Base-by-base conservation (phyloP, 2,797 vertebrate species). In the Bovichtus diacanthus region DNA sequence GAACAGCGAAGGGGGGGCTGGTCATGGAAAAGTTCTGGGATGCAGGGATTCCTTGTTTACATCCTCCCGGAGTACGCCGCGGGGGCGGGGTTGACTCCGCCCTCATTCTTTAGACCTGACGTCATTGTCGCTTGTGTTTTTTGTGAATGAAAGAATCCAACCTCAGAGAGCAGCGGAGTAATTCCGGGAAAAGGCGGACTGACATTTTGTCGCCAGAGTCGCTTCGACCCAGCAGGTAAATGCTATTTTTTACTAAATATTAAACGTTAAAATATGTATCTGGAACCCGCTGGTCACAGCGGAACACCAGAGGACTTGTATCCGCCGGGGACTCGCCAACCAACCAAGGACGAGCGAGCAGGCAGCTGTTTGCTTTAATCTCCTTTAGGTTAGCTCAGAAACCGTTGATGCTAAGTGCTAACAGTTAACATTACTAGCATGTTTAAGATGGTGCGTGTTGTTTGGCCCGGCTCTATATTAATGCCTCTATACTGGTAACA, bases 101-200 rank as follows among this genome's bases (percentile, higher is more conserved):
- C 95, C 86, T 92, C 95, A 95, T 96, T 95, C 94, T 94, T 95
- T 81, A 9, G 59, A 3, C 85, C 88, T 98, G 95, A 97, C 96
- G 96, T 98, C 96, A 98, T 93, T 90, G 93, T 96, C 95, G 96
- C 96, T 88, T 95, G 95, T 96, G 96, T 98, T 98, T 99, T 96
- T 99, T 98, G 97, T 99, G 97, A 99, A 99, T 98, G 98, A 98
- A 97, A 97, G 96, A 97, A 98, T 97, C 97, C 96, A 96, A 88
- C 89, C 93, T 93, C 93, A 92, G 87, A 90, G 87, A 90, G 88
- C 88, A 75, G 96, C 95, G 96, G 96, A 98, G 97, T 97, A 97
- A 99, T 99, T 98, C 96, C 96, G 95, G 96, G 97, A 97, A 99
- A 97, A 95, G 95, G 95, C 96, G 96, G 95, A 94, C 93, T 94